Percentiles rank a stretch among this genome's conserved stretches.
phyloP scores from a whole-genome alignment of 2,888 invertebrate species.

The Rhamphomyia laevipes region DNA sequence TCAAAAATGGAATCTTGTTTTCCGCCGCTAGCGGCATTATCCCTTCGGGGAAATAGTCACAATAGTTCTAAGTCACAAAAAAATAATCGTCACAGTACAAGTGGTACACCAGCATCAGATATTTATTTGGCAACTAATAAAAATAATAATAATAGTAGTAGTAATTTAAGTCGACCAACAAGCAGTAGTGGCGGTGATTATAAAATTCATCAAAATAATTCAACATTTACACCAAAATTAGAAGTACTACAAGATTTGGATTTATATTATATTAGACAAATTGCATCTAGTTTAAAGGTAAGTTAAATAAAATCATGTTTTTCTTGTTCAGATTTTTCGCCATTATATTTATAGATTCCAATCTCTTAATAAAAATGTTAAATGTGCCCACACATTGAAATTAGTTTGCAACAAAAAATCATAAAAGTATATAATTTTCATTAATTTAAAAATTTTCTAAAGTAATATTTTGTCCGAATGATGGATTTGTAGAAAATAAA shows the following conservation, averaged over 20 bases:
- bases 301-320: conserved; percentile 1
- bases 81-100: conserved; percentile 28
- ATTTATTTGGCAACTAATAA: neutral
- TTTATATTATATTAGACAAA: conserved; percentile 43
- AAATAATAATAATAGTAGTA: conserved; percentile 12
- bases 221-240: conserved; percentile 30
- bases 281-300: conserved; percentile 44
- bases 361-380: too few relatives aligned
- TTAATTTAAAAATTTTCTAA: too few relatives aligned
- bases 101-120: conserved; percentile 14
- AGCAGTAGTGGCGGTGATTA: neutral
- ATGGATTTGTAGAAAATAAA: too few relatives aligned
- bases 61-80: conserved; percentile 19
- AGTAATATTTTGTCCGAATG: too few relatives aligned
- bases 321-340: neutral
- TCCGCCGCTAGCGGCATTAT: conserved; percentile 38
- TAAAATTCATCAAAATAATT: conserved; percentile 2
- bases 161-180: neutral
- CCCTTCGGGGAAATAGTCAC: conserved; percentile 30
- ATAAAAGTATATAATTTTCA: too few relatives aligned
- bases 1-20: conserved; percentile 41
- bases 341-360: too few relatives aligned
- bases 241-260: conserved; percentile 43
- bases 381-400: too few relatives aligned
- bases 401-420: too few relatives aligned